These are phyloP conservation scores for Microtus oregoni DNA, from an alignment of 2,113 vertebrate genomes.

Conservation along the genomic window DNA sequence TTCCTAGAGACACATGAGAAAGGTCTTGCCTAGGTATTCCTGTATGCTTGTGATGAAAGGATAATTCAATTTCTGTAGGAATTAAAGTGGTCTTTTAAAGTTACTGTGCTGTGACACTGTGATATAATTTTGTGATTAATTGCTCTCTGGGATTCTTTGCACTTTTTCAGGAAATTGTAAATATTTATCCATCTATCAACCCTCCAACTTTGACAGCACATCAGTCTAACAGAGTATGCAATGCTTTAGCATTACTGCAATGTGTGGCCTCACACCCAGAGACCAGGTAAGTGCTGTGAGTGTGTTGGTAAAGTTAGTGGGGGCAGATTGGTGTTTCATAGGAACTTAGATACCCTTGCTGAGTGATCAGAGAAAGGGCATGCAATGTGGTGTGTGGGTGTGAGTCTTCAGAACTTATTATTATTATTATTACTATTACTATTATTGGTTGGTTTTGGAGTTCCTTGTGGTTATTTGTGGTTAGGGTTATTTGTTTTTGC, in stretches of 20 bases:
- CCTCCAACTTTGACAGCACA: conserved; percentile 98
- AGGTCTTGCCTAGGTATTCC: background rate
- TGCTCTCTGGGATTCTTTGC: conserved; percentile 57
- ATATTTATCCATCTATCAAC: conserved; percentile 99
- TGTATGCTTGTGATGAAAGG: conserved; percentile 43
- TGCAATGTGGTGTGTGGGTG: background rate
- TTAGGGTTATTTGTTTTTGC: background rate
- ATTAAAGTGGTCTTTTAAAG: background rate
- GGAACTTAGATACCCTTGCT: background rate
- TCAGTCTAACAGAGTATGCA: conserved; percentile 98
- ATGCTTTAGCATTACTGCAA: conserved; percentile 96
- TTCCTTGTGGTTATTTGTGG: background rate
- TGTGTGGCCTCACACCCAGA: conserved; percentile 99
- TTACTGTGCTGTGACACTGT: conserved; percentile 10
- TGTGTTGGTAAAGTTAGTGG: background rate
- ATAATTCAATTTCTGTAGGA: background rate
- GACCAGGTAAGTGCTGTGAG: conserved; percentile 90
- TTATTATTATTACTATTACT: background rate
- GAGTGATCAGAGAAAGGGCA: background rate
- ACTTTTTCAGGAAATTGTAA: conserved; percentile 95
- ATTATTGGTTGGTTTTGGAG: background rate
- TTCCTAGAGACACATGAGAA: conserved; percentile 23
- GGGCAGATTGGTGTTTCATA: background rate
- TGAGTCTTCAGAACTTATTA: background rate
- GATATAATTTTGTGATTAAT: background rate